These are phyloP conservation scores for Eubucco bourcierii DNA, from an alignment of 2,113 vertebrate genomes.

Conservation along the genomic window DNA sequence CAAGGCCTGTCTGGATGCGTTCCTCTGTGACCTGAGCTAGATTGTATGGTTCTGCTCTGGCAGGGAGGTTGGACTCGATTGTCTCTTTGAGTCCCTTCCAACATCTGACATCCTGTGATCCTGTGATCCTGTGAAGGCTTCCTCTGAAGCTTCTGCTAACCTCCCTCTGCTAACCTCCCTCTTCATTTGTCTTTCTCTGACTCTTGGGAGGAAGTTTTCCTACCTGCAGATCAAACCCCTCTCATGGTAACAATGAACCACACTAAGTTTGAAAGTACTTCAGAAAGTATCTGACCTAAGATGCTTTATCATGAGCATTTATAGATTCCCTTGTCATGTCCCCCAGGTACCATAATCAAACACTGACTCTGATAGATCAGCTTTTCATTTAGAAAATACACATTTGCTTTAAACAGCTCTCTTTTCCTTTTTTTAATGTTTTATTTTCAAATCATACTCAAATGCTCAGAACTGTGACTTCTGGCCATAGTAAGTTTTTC, in stretches of 20 bases:
- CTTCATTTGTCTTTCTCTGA: not conserved
- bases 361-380: not conserved
- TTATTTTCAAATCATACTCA: not conserved
- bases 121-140: not conserved
- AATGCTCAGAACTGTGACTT: not conserved
- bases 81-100: too few species aligned
- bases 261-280: not conserved
- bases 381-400: not conserved
- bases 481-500: not conserved
- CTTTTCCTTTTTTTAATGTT: not conserved
- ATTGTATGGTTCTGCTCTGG: too few species aligned
- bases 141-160: not conserved
- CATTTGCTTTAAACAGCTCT: not conserved
- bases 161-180: not conserved
- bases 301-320: not conserved
- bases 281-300: not conserved
- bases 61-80: too few species aligned
- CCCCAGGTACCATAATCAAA: not conserved
- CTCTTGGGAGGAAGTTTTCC: not conserved
- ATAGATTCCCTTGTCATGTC: not conserved
- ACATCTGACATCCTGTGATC: too few species aligned
- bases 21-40: too few species aligned
- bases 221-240: not conserved
- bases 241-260: fast-evolving
- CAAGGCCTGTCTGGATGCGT: too few species aligned